These are phyloP conservation scores for Serranus cabrilla DNA, from an alignment of 2,797 vertebrate genomes.

Conservation along the genomic window DNA sequence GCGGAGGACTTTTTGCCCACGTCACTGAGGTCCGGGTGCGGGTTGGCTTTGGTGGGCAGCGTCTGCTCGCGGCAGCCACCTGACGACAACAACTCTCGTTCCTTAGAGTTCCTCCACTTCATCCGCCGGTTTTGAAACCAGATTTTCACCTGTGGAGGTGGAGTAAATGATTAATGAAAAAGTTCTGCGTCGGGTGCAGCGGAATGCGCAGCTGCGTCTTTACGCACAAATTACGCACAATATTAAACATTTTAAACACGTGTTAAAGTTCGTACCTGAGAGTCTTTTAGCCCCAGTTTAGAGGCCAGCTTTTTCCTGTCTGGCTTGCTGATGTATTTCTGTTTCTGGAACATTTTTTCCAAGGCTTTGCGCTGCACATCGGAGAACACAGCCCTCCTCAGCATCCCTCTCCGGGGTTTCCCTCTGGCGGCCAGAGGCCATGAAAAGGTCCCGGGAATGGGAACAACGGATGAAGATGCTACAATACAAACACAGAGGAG, in stretches of 20 bases:
- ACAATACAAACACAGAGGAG: conserved; percentile 24
- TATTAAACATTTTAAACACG: rapidly evolving
- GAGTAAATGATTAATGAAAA: background rate
- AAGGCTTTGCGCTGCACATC: conserved; percentile 97
- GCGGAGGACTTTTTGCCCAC: conserved; percentile 93
- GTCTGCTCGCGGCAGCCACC: conserved; percentile 97
- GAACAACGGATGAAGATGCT: conserved; percentile 92
- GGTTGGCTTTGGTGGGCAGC: conserved; percentile 95
- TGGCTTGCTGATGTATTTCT: conserved; percentile 99
- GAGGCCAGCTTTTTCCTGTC: conserved; percentile 96
- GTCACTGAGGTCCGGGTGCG: conserved; percentile 96
- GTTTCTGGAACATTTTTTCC: conserved; percentile 99
- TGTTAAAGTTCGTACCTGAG: conserved; percentile 87
- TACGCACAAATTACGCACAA: conserved; percentile 17
- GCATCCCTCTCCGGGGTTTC: conserved; percentile 96
- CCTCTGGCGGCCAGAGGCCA: conserved; percentile 94
- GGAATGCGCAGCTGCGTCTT: background rate
- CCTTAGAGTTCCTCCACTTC: conserved; percentile 99
- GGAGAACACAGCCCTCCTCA: conserved; percentile 96
- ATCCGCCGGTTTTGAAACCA: conserved; percentile 98
- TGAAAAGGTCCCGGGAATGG: conserved; percentile 96
- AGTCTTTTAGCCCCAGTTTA: conserved; percentile 96
- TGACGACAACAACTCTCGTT: conserved; percentile 94
- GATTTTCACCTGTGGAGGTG: conserved; percentile 92
- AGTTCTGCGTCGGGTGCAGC: background rate